Evolutionary conservation across 2,888 invertebrate genomes (phyloP).

Genomic region (Drosophila algonquin): DNA sequence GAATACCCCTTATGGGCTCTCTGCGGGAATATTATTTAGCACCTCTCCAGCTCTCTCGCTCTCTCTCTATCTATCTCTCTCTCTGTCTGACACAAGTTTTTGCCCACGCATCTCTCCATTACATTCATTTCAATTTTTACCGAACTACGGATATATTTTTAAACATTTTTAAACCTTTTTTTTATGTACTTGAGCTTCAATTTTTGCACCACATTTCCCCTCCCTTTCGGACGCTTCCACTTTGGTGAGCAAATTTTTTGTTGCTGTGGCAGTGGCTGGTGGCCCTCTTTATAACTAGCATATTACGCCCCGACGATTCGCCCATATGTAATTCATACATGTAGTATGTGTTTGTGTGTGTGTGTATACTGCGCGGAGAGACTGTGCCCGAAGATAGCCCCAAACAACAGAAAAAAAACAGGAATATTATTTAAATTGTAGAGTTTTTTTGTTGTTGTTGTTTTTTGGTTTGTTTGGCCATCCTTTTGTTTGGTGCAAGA

Average conservation of each 20-base stretch:
- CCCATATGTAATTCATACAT: constrained; percentile 47
- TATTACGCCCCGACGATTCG: constrained; percentile 67
- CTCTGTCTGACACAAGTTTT: not conserved
- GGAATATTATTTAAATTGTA: constrained; percentile 9
- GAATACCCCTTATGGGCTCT: not conserved
- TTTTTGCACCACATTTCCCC: constrained; percentile 12
- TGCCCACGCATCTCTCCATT: constrained; percentile 2
- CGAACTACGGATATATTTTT: not conserved
- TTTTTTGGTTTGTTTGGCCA: not conserved
- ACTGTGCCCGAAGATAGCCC: constrained; percentile 5
- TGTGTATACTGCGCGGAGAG: constrained; percentile 9
- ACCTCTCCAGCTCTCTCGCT: constrained; percentile 2
- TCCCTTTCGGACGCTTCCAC: not conserved
- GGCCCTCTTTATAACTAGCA: constrained; percentile 56
- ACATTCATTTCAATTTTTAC: constrained; percentile 23
- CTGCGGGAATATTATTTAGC: constrained; percentile 25
- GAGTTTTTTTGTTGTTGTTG: not conserved
- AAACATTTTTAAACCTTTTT: not conserved
- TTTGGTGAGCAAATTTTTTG: not conserved
- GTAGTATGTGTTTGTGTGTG: not conserved
- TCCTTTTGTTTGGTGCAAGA: not conserved
- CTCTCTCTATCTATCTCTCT: constrained; percentile 1
- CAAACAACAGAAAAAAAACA: not conserved
- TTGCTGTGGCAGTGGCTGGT: not conserved
- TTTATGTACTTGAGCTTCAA: constrained; percentile 21